Conservation (phyloP, 1,140 invertebrate genomes). For the Tetragnatha versicolor region DNA sequence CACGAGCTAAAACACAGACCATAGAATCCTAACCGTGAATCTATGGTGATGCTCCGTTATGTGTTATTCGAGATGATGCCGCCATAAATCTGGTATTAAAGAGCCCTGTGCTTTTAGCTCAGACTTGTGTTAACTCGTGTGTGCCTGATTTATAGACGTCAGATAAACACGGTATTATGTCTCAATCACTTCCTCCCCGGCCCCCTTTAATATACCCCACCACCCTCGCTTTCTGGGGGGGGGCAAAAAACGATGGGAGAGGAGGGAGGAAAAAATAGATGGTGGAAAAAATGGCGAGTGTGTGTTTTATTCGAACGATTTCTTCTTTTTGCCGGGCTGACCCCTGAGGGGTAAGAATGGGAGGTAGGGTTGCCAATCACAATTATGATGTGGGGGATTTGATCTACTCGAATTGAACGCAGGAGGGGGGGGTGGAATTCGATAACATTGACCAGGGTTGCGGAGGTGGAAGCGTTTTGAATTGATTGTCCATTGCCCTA, state of each 20-base stretch:
- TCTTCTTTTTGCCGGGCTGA: constrained; percentile 13
- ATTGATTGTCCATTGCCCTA: no score
- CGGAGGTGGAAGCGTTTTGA: no score
- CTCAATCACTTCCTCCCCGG: constrained; percentile 49
- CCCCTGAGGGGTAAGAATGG: constrained; percentile 6
- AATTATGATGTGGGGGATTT: no score
- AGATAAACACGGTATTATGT: constrained; percentile 56
- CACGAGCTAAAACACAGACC: constrained; percentile 1
- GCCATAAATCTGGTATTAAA: constrained; percentile 54
- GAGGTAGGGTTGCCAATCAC: constrained; percentile 25
- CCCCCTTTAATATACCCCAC: constrained; percentile 31
- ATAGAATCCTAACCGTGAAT: constrained; percentile 6
- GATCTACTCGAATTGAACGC: no score
- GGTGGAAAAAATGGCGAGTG: constrained; percentile 38
- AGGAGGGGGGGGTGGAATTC: constrained; percentile 2
- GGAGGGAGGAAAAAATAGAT: constrained; percentile 34
- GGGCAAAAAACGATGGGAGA: constrained; percentile 9
- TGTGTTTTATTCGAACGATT: constrained; percentile 50
- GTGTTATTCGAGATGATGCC: constrained; percentile 53
- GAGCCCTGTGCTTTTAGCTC: constrained; percentile 45
- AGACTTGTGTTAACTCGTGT: constrained; percentile 50
- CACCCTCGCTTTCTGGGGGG: not conserved
- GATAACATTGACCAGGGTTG: not conserved
- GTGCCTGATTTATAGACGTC: constrained; percentile 55
- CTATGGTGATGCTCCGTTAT: constrained; percentile 28